phyloP scores from a whole-genome alignment of 2,113 vertebrate species.

The Charina bottae region DNA sequence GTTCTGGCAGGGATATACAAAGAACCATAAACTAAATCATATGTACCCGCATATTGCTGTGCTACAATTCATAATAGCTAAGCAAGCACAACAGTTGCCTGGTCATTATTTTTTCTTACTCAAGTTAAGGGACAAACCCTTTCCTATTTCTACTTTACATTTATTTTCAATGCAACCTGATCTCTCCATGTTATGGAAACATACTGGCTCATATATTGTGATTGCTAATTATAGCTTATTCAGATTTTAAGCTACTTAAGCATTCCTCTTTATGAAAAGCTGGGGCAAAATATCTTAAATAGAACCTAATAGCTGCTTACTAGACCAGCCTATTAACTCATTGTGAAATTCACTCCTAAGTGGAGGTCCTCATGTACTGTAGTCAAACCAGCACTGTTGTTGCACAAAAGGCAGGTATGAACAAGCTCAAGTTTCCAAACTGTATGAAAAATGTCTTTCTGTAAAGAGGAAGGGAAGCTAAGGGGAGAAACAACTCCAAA shows the following conservation, averaged over 20 bases:
- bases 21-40: background rate
- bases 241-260: background rate
- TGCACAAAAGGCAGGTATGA: background rate
- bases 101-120: background rate
- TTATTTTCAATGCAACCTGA: background rate
- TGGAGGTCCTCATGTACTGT: background rate
- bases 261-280: background rate
- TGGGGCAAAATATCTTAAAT: background rate
- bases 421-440: background rate
- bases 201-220: background rate
- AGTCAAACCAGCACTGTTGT: background rate
- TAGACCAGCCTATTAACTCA: background rate
- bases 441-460: background rate
- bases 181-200: background rate
- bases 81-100: background rate
- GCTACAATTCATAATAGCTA: background rate
- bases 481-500: background rate
- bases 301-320: background rate
- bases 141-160: background rate
- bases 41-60: background rate
- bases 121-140: slow-evolving; percentile 7
- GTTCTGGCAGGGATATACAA: background rate
- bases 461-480: background rate
- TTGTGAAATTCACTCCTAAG: background rate
- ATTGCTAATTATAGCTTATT: background rate